Evolutionary conservation across 2,797 vertebrate species (phyloP), one percentile per base, ranked within the genome.

Genomic region (Tenualosa ilisha): DNA sequence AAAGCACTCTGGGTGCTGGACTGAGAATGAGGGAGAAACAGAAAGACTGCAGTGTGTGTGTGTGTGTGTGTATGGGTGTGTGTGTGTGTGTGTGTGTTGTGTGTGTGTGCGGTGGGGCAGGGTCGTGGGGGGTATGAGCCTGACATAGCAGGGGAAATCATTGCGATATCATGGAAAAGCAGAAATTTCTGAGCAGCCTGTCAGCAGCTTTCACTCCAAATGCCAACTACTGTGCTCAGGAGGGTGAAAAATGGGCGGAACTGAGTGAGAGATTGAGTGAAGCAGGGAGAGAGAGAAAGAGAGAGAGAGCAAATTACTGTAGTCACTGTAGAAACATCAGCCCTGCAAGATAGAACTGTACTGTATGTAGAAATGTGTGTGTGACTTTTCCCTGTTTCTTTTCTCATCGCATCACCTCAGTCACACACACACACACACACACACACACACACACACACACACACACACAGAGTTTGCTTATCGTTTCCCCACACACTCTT

Each of bases 161-260:
- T 40, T 40, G 65, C 65, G 31, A 72, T 72, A 37, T 72, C 65
- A 72, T 72, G 13, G 26, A 72, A 72, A 72, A 72, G 65, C 65
- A 72, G 12, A 72, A 37, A 72, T 37, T 72, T 72, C 26, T 40
- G 65, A 72, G 40, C 65, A 72, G 65, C 65, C 26, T 72, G 65
- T 72, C 65, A 72, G 65, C 65, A 72, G 65, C 65, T 72, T 68
- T 68, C 26, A 68, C 24, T 68, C 65, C 5, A 72, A 72, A 72
- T 37, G 26, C 65, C 65, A 72, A 72, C 65, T 72, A 40, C 86
- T 85, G 87, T 15, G 88, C 89, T 90, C 88, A 87, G 87, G 89
- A 88, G 88, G n/a, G 83, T 46, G 43, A 24, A 63, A 63, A 24
- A 43, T 50, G 59, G 6, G 56, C 8, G 22, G 56, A 17, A 13